Evolutionary conservation across 2,113 vertebrate species (phyloP).

Genomic region (Vireo altiloquus): DNA sequence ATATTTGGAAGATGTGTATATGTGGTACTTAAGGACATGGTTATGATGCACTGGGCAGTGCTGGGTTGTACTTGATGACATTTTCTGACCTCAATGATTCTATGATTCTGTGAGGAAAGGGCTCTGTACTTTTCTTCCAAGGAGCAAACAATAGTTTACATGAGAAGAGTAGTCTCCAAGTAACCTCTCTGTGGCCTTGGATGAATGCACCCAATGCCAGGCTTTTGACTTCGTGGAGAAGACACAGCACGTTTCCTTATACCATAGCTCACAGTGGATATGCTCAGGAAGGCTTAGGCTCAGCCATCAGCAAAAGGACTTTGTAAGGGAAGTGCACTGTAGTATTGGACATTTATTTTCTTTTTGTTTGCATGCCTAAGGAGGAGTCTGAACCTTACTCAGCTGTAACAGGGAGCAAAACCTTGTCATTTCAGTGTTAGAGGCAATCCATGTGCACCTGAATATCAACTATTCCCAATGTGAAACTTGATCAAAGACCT

Average conservation of each 20-base stretch:
- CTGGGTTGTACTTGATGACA: neutral
- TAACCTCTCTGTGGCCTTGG: neutral
- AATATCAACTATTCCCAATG: neutral
- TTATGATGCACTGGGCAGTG: neutral
- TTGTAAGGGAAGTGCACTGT: neutral
- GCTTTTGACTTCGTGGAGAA: neutral
- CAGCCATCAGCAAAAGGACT: neutral
- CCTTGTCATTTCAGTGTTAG: neutral
- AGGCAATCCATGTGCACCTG: neutral
- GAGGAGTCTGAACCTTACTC: neutral
- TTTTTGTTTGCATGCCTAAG: neutral
- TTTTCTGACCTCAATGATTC: neutral
- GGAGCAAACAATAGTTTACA: neutral
- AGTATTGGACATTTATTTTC: neutral
- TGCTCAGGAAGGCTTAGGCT: neutral
- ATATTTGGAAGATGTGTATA: accelerated
- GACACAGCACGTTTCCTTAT: neutral
- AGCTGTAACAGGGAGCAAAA: neutral
- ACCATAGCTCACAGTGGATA: neutral
- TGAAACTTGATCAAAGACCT: neutral
- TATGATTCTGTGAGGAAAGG: neutral
- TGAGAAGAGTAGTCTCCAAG: neutral
- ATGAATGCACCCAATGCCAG: neutral
- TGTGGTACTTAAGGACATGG: neutral
- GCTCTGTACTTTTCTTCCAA: neutral